A percentile compares a stretch with the other conserved stretches of the same genome.
These are phyloP conservation scores for Brachionus plicatilis DNA, from an alignment of 1,140 invertebrate genomes.

Conservation along the genomic window DNA sequence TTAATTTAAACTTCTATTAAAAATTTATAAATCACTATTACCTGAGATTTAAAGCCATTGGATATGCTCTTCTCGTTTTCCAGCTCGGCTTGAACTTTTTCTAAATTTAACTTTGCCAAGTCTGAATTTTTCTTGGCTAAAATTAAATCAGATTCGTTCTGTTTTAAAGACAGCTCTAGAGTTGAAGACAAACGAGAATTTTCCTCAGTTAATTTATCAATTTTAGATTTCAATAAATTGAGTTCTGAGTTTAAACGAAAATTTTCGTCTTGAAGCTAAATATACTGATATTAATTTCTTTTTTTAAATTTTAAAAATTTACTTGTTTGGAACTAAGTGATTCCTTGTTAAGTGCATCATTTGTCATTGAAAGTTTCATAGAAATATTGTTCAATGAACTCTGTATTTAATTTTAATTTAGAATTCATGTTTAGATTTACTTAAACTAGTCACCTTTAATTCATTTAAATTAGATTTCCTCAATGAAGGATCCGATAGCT, in stretches of 20 bases:
- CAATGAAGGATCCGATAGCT: not conserved
- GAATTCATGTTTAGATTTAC: not conserved
- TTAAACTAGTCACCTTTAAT: not conserved
- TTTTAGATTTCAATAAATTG: not conserved
- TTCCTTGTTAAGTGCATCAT: not conserved
- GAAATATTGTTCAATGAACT: conserved; percentile 11
- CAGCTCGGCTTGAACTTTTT: conserved; percentile 10
- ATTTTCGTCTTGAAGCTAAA: conserved; percentile 26
- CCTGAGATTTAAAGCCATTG: not conserved
- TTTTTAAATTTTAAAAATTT: not conserved
- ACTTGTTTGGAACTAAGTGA: conserved; percentile 6
- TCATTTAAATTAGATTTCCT: conserved; percentile 23
- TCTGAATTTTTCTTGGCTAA: conserved; percentile 32
- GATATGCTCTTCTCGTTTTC: conserved; percentile 24
- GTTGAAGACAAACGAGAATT: not conserved
- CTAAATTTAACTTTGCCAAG: not conserved
- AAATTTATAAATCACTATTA: not conserved
- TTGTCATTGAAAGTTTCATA: conserved; percentile 12
- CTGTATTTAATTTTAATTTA: not conserved
- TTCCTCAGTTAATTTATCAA: not conserved
- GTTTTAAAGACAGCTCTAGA: not conserved
- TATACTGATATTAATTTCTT: not conserved
- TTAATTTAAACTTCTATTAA: not conserved
- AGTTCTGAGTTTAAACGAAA: not conserved
- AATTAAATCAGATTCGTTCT: conserved; percentile 25